These are phyloP conservation scores for Hymenochirus boettgeri DNA, from an alignment of 2,113 vertebrate genomes.

Conservation along the genomic window DNA sequence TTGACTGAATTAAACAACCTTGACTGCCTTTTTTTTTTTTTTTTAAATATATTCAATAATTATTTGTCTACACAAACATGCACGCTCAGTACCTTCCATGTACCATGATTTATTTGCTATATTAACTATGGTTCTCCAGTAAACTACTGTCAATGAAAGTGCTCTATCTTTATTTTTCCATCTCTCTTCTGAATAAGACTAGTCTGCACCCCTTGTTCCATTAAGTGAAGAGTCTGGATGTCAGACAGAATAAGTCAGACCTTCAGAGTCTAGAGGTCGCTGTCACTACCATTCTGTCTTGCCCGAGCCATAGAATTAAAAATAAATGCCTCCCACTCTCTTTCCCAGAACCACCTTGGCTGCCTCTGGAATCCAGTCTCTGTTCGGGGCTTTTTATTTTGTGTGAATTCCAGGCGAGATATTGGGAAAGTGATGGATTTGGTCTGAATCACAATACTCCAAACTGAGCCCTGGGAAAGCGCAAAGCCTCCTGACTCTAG, in stretches of 20 bases:
- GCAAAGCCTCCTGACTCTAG: background rate
- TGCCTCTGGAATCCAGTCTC: conserved; percentile 11
- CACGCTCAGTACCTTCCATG: background rate
- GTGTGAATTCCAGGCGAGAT: conserved; percentile 25
- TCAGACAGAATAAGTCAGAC: conserved; percentile 34
- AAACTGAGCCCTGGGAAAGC: conserved; percentile 12
- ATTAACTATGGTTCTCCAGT: too few relatives aligned
- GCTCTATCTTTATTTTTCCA: background rate
- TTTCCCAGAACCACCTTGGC: background rate
- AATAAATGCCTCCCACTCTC: conserved; percentile 20
- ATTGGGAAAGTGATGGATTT: conserved; percentile 9
- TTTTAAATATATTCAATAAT: too few relatives aligned
- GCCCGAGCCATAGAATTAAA: conserved; percentile 13
- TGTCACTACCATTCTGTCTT: conserved; percentile 10
- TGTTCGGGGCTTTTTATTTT: conserved; percentile 21
- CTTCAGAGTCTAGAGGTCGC: conserved; percentile 34
- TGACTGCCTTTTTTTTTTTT: too few relatives aligned
- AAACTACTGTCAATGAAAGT: background rate
- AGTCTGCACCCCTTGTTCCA: background rate
- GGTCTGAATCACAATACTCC: conserved; percentile 31
- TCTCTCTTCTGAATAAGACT: background rate
- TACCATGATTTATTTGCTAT: background rate
- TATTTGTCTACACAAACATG: too few relatives aligned
- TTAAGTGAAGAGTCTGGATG: conserved; percentile 24
- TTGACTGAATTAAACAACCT: too few relatives aligned